phyloP scores from a whole-genome alignment of 1,140 invertebrate genomes.

The Drosophila erecta region DNA sequence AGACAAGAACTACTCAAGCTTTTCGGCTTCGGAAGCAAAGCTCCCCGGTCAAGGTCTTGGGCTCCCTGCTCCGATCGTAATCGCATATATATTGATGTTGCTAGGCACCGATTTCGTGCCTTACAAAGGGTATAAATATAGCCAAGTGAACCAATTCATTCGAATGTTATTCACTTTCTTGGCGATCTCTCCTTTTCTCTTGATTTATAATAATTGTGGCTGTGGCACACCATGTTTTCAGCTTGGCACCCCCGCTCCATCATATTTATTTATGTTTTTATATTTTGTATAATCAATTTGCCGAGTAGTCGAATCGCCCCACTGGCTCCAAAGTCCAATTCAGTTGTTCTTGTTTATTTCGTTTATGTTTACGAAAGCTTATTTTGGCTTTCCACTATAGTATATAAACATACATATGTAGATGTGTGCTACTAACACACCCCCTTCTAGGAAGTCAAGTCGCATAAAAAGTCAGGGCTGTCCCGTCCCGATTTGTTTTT shows the following conservation, averaged over 20 bases:
- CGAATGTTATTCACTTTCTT: conserved; percentile 1
- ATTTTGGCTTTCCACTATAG: conserved; percentile 13
- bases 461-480: conserved; percentile 5
- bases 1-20: conserved; percentile 52
- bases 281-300: conserved; percentile 48
- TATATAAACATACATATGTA: too few relatives aligned
- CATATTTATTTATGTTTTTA: conserved; percentile 42
- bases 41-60: conserved; percentile 63
- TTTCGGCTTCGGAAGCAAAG: conserved; percentile 55
- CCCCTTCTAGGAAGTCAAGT: conserved; percentile 27
- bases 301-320: conserved; percentile 29
- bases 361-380: conserved; percentile 27
- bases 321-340: conserved; percentile 59
- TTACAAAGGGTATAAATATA: conserved; percentile 13
- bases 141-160: neutral
- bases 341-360: conserved; percentile 16
- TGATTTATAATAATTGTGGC: conserved; percentile 36
- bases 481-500: conserved; percentile 7
- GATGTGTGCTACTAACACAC: conserved; percentile 20
- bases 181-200: conserved; percentile 19
- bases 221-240: conserved; percentile 6
- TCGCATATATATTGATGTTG: conserved; percentile 52
- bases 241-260: neutral
- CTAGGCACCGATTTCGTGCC: conserved; percentile 29
- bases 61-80: conserved; percentile 46